Conservation (phyloP, 2,888 invertebrate species). For the Trichopria drosophilae region DNA sequence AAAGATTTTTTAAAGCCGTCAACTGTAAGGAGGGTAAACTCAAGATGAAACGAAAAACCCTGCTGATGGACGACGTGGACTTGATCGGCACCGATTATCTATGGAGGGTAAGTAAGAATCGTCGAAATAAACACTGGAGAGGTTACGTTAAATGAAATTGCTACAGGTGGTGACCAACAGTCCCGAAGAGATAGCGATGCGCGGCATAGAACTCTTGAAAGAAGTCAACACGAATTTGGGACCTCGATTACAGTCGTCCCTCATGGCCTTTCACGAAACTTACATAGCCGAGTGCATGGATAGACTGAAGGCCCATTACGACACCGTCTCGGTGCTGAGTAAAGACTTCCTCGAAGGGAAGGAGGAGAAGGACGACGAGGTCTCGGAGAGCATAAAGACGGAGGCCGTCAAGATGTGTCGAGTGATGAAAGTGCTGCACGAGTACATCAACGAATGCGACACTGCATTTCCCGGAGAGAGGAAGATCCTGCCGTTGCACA, state of each 20-base stretch:
- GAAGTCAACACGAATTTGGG: constrained; percentile 94
- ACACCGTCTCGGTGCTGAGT: constrained; percentile 72
- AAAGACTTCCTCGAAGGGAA: constrained; percentile 55
- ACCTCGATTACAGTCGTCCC: constrained; percentile 76
- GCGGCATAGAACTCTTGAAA: constrained; percentile 87
- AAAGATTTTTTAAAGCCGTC: constrained; percentile 90
- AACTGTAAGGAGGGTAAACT: constrained; percentile 94
- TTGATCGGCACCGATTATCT: constrained; percentile 95
- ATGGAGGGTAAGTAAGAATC: constrained; percentile 73
- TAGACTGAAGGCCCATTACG: constrained; percentile 82
- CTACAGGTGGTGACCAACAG: constrained; percentile 81
- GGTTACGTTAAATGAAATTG: background rate
- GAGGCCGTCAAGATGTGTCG: constrained; percentile 88
- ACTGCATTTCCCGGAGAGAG: constrained; percentile 84
- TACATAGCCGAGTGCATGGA: constrained; percentile 92
- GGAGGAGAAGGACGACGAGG: constrained; percentile 59
- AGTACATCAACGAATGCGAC: constrained; percentile 95
- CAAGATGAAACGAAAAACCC: constrained; percentile 80
- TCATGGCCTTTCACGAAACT: constrained; percentile 85
- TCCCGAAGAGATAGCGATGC: constrained; percentile 88
- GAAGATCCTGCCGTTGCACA: constrained; percentile 82
- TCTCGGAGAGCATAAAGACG: constrained; percentile 62
- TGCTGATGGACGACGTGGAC: constrained; percentile 90
- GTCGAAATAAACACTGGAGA: constrained; percentile 1
- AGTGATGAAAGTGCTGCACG: constrained; percentile 90